Evolutionary conservation across 2,797 vertebrate genomes (phyloP), one percentile per base, ranked within the genome.

Genomic region (Sebastes taczanowskii): DNA sequence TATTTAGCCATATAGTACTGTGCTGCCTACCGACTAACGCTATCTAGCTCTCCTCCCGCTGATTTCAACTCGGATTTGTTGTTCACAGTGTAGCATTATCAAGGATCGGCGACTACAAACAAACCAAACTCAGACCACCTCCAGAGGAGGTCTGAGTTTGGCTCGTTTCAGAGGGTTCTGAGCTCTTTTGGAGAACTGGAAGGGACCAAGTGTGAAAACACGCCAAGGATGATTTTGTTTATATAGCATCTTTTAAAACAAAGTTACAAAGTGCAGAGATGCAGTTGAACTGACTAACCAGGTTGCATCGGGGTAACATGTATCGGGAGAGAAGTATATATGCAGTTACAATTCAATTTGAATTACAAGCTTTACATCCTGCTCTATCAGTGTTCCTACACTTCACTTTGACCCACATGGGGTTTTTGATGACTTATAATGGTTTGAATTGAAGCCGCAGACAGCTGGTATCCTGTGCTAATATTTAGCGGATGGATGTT

Each of bases 401-500:
- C 35, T 60, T 63, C 16, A 22, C 58, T 71, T 13, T 64, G 61
- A 80, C 63, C 81, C 58, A 32, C 23, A 69, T 59, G 18, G 42
- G 62, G 62, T 34, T 71, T 68, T 22, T 27, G 67, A 81, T 27
- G 52, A 55, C 38, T 30, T 63, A 30, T 64, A 78, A 63, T 34
- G 69, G 69, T 56, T 71, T 67, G 58, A 52, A 62, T 20, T 35
- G 34, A 68, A 59, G 59, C 61, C 42, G 68, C 61, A 78, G 35
- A 58, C 55, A 52, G 69, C 46, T 61, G 25, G 10, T 32, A 6
- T 22, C 74, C 56, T 59, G 42, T 1, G 14, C 58, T 3, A 20
- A 58, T 2, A n/a, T 29, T 58, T 61, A n/a, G 25, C 6, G 18
- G 35, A 18, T 46, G 38, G 56, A 66, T 10, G 46, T 71, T 75